Evolutionary conservation across 2,888 invertebrate genomes (phyloP).

Genomic region (Epirrhoe tristata): DNA sequence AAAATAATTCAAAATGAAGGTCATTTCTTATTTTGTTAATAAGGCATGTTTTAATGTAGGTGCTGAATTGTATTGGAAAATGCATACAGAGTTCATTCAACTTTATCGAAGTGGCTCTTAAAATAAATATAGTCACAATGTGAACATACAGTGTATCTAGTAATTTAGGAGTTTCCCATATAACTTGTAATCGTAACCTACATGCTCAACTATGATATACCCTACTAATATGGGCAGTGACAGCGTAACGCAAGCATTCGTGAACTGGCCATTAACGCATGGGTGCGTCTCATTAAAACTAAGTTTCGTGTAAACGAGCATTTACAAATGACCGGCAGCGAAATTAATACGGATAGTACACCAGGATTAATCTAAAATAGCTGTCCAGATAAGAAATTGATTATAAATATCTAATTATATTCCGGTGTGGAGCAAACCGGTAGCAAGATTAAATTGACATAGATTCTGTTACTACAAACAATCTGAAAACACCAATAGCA

Average conservation of each 20-base stretch:
- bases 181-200: slow-evolving; percentile 12
- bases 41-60: no score
- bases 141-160: no score
- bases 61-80: no score
- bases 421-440: background rate
- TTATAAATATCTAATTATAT: background rate
- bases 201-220: slow-evolving; percentile 11
- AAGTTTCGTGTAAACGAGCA: slow-evolving; percentile 32
- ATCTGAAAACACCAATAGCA: background rate
- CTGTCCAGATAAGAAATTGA: slow-evolving; percentile 9
- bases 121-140: no score
- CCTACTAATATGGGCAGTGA: slow-evolving; percentile 28
- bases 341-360: slow-evolving; percentile 20
- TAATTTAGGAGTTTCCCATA: slow-evolving; percentile 5
- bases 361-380: slow-evolving; percentile 12
- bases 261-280: slow-evolving; percentile 56
- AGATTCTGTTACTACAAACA: background rate
- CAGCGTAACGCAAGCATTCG: slow-evolving; percentile 49
- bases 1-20: background rate
- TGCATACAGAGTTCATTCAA: no score
- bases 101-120: no score
- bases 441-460: background rate
- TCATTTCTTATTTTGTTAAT: background rate
- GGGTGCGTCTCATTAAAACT: slow-evolving; percentile 55
- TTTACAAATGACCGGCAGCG: slow-evolving; percentile 22